Conservation (phyloP, 1,140 invertebrate species). For the Plodia interpunctella region DNA sequence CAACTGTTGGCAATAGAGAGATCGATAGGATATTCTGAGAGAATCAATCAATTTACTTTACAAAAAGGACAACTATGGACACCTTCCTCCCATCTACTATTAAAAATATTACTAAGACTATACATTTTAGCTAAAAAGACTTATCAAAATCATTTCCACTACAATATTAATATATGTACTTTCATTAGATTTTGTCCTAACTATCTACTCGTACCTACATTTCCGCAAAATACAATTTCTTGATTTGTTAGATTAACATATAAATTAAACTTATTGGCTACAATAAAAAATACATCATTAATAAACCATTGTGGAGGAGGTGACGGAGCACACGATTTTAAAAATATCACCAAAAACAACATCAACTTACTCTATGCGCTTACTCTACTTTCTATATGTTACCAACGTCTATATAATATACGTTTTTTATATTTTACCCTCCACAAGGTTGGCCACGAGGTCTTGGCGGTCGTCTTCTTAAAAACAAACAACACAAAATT, state of each 20-base stretch:
- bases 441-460: conserved; percentile 2
- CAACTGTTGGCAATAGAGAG: no score
- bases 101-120: neutral
- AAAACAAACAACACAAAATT: neutral
- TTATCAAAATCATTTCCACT: no score
- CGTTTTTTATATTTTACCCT: neutral
- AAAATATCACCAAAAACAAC: conserved; percentile 7
- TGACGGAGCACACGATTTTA: conserved; percentile 13
- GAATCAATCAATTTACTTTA: neutral
- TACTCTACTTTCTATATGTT: neutral
- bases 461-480: conserved; percentile 4
- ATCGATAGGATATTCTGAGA: no score
- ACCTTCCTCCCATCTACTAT: neutral
- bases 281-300: conserved; percentile 5
- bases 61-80: neutral
- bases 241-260: no score
- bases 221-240: no score
- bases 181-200: no score
- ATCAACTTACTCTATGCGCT: conserved; percentile 1
- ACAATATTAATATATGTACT: no score
- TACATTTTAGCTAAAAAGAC: no score
- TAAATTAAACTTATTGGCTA: no score
- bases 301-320: conserved; percentile 27
- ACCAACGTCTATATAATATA: neutral
- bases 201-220: no score